Percentiles rank a stretch among this genome's conserved stretches.
Evolutionary conservation across 2,113 vertebrate genomes (phyloP).

Genomic region (Riparia riparia): DNA sequence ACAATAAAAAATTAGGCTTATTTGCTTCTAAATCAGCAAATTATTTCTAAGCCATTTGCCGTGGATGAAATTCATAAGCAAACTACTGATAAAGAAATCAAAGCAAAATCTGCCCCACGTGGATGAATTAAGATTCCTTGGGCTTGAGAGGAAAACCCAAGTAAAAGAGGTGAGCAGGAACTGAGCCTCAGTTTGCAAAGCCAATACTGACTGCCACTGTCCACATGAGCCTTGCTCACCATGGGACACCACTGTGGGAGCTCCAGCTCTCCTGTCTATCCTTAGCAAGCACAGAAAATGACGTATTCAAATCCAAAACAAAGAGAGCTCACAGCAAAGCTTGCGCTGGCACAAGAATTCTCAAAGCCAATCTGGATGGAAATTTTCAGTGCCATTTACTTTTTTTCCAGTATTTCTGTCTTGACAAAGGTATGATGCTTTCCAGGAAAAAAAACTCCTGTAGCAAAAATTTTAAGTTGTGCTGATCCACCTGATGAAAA

Average conservation of each 20-base stretch:
- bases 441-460: neutral
- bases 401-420: neutral
- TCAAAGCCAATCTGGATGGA: neutral
- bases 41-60: neutral
- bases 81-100: neutral
- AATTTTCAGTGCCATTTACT: neutral
- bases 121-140: neutral
- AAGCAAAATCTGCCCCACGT: neutral
- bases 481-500: neutral
- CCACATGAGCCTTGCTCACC: neutral
- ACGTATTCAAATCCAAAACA: neutral
- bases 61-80: neutral
- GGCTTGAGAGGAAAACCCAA: neutral
- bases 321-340: neutral
- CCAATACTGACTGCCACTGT: neutral
- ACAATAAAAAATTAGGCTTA: neutral
- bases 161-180: neutral
- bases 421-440: neutral
- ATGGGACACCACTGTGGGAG: neutral
- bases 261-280: neutral
- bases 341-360: neutral
- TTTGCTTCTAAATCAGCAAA: neutral
- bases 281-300: neutral
- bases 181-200: neutral
- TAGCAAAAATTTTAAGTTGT: neutral